phyloP scores from a whole-genome alignment of 2,113 vertebrate species.

The Chaetops frenatus region DNA sequence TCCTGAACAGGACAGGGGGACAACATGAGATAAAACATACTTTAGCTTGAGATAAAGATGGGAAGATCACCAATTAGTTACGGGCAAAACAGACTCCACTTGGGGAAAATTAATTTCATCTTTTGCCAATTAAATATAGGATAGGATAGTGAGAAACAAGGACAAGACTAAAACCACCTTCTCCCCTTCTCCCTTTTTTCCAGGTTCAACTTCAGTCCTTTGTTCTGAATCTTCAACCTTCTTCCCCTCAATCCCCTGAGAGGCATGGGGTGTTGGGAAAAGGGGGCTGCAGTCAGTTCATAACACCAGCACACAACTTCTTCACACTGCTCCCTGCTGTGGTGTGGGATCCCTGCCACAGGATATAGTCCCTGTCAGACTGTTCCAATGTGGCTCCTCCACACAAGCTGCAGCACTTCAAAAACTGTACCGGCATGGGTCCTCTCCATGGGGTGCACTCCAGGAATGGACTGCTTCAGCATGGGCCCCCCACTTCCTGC shows the following conservation, averaged over 20 bases:
- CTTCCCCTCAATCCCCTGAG: rapidly evolving
- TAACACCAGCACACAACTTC: neutral
- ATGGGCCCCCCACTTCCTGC: neutral
- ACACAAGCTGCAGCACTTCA: neutral
- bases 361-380: neutral
- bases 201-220: neutral
- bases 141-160: neutral
- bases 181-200: neutral
- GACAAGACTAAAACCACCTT: neutral
- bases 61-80: neutral
- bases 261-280: neutral
- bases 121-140: neutral
- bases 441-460: rapidly evolving
- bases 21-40: neutral
- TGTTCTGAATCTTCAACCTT: neutral
- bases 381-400: neutral
- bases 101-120: neutral
- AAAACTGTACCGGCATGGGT: neutral
- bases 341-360: rapidly evolving
- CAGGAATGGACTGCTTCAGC: neutral
- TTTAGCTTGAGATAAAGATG: neutral
- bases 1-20: neutral
- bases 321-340: neutral
- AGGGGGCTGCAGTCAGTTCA: neutral
- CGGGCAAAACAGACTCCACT: neutral